These are phyloP conservation scores for Parus major DNA, from an alignment of 2,113 vertebrate genomes.

Conservation along the genomic window DNA sequence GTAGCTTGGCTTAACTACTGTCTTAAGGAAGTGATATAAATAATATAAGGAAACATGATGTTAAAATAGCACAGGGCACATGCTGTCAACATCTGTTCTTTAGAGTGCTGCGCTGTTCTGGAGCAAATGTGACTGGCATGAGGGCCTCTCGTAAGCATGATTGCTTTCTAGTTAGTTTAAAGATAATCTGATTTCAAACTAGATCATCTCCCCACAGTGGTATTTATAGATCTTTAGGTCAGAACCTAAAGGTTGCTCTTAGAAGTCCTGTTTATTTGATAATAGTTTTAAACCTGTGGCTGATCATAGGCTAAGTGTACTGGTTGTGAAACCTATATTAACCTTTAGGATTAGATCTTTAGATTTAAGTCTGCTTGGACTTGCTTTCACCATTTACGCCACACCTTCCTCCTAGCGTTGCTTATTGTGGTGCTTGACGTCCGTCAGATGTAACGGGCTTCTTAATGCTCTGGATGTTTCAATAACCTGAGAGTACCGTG, in stretches of 20 bases:
- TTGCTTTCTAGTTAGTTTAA: constrained; percentile 16
- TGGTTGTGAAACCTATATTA: neutral
- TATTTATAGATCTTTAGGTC: neutral
- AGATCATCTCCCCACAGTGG: neutral
- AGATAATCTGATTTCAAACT: constrained; percentile 5
- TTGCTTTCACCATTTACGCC: neutral
- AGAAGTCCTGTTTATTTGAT: neutral
- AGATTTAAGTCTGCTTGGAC: neutral
- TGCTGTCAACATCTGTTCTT: neutral
- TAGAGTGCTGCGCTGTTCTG: neutral
- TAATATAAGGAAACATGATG: neutral
- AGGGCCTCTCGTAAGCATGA: neutral
- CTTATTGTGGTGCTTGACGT: neutral
- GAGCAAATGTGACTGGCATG: neutral
- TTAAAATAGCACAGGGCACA: neutral
- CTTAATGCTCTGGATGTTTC: neutral
- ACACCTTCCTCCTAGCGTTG: neutral
- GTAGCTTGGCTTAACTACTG: neutral
- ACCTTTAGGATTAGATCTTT: neutral
- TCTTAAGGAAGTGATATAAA: neutral
- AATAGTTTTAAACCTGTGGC: neutral
- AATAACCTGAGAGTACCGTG: neutral
- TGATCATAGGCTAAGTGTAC: neutral
- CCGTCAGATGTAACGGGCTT: neutral
- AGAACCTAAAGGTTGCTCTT: neutral